Base-by-base conservation (phyloP, 1,140 invertebrate species). In the Pygmarrhopalites habei region DNA sequence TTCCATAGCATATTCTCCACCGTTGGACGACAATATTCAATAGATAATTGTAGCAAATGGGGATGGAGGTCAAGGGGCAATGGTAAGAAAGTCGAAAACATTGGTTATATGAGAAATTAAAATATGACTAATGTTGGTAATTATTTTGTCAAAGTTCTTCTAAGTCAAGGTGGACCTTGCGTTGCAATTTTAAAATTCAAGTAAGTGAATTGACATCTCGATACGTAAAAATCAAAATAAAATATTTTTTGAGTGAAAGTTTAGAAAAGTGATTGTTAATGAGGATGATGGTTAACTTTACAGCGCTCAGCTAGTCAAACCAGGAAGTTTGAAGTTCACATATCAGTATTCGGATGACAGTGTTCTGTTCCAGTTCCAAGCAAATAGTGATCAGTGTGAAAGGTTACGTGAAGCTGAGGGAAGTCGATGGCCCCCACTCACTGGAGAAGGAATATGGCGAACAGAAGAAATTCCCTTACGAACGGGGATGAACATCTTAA, bases 381-480 rank as follows among this genome's bases (percentile, higher is more conserved):
- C 78, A 2, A 78, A 80, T 60, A 80, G 81, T 71, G 78, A 79
- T 57, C 75, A 80, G 65, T 82, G 81, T 66, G 77, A 81, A 62
- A 74, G 75, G 19, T 62, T 77, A 26, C 68, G 71, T 14, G 76
- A 78, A 23, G 72, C 74, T n/a, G 74, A 79, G 49, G 73, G 74
- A 30, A 76, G 72, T 58, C 73, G 74, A 46, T 81, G 78, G 77
- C 79, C 79, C 2, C 67, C 73, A 3, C 58, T 73, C 12, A 81
- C 80, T 1, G 74, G 75, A 29, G 79, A 80, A 64, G 79, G 79
- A 10, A 70, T 77, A 58, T 82, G 80, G 79, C 69, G 74, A 63
- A 76, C 74, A 28, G 72, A 74, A 46, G 73, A 70, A 52, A 75
- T 81, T 2, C 62, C 73, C 1, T 69, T 82, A 51, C 75, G 77